Evolutionary conservation across 23 tunicate genomes (phyloP).

Genomic region (Trididemnum clinides): DNA sequence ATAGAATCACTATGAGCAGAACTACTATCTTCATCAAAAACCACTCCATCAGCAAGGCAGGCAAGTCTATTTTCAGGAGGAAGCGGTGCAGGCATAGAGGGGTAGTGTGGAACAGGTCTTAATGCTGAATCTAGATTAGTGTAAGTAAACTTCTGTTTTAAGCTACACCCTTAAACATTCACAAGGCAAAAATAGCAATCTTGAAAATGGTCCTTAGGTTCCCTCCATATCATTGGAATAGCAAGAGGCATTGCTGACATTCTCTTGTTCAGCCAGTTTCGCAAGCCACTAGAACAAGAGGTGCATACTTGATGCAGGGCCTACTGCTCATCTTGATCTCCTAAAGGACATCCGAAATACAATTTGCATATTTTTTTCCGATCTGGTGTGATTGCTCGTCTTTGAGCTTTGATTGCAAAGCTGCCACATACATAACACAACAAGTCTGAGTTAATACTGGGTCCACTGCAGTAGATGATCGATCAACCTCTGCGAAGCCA

Average conservation of each 20-base stretch:
- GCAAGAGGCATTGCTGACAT: conserved; percentile 28
- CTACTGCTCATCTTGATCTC: conserved; percentile 33
- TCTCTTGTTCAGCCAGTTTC: conserved; percentile 24
- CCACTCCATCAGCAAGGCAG: conserved; percentile 27
- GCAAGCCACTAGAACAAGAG: conserved; percentile 21
- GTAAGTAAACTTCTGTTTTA: conserved; percentile 26
- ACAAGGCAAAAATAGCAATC: conserved; percentile 27
- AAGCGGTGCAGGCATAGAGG: conserved; percentile 26
- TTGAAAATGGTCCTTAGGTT: conserved; percentile 18
- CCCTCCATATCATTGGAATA: conserved; percentile 21
- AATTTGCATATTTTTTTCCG: conserved; percentile 19
- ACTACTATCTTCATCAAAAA: conserved; percentile 4
- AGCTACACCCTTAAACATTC: conserved; percentile 17
- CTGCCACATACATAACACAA: conserved; percentile 10
- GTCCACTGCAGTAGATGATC: too few relatives aligned
- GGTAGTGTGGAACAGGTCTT: conserved; percentile 24
- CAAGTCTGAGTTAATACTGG: too few relatives aligned
- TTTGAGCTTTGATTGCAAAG: conserved; percentile 6
- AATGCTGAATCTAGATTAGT: conserved; percentile 23
- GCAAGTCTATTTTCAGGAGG: conserved; percentile 21
- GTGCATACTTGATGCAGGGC: conserved; percentile 26
- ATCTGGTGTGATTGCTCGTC: conserved; percentile 26
- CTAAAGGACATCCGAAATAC: conserved; percentile 35
- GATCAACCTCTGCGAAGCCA: too few relatives aligned
- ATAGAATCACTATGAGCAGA: conserved; percentile 8